These are phyloP conservation scores for Ctenicera cuprea DNA, from an alignment of 2,888 invertebrate species.

Conservation along the genomic window DNA sequence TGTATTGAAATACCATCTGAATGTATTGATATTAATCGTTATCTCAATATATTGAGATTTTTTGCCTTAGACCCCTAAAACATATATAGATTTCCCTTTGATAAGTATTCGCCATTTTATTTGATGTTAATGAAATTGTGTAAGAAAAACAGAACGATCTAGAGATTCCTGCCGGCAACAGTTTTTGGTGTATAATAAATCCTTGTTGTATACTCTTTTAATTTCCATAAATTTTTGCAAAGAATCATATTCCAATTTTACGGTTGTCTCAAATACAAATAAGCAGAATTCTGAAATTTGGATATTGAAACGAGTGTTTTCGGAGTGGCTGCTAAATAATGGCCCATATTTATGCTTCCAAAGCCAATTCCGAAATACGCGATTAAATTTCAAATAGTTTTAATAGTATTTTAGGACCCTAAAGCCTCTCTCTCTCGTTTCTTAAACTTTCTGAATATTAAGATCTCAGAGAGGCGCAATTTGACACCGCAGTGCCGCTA, in stretches of 20 bases:
- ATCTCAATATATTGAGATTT: too few species aligned
- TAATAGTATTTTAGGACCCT: constrained; percentile 40
- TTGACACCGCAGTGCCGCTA: constrained; percentile 41
- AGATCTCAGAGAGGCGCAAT: constrained; percentile 39
- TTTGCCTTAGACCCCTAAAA: too few species aligned
- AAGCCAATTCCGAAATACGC: constrained; percentile 42
- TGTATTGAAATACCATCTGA: too few species aligned
- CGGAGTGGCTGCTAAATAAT: not conserved
- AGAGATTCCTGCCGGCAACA: too few species aligned
- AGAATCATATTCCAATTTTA: constrained; percentile 23
- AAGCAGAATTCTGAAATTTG: constrained; percentile 37
- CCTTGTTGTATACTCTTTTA: constrained; percentile 12
- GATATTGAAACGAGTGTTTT: constrained; percentile 27
- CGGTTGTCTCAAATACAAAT: constrained; percentile 31
- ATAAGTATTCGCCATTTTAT: too few species aligned
- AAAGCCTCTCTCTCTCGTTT: constrained; percentile 31
- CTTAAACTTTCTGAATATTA: constrained; percentile 40
- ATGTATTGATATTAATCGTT: too few species aligned
- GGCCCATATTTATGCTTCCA: constrained; percentile 27
- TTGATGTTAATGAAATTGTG: too few species aligned
- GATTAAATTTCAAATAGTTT: constrained; percentile 45
- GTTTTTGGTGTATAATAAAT: too few species aligned
- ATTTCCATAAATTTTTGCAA: constrained; percentile 19
- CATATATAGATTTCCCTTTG: too few species aligned
- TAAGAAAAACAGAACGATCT: too few species aligned